Evolutionary conservation across 2,113 vertebrate genomes (phyloP).

Genomic region (Saguinus imperator): DNA sequence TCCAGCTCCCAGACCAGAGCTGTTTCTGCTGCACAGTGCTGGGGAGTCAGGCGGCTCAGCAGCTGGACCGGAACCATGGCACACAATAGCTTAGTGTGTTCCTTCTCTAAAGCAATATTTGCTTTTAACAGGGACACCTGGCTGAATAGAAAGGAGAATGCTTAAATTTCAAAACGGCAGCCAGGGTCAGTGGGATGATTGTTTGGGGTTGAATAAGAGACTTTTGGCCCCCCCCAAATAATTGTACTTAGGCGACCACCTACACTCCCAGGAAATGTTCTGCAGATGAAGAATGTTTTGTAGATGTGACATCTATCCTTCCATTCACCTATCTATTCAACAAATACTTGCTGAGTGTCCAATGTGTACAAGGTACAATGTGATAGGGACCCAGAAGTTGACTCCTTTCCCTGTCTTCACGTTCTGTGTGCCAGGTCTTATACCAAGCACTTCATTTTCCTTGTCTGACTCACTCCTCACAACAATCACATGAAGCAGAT

Average conservation of each 20-base stretch:
- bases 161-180: conserved; percentile 29
- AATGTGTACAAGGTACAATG: not conserved
- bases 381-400: not conserved
- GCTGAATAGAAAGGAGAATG: not conserved
- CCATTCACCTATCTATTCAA: not conserved
- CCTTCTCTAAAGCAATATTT: not conserved
- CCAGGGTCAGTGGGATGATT: not conserved
- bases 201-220: not conserved
- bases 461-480: not conserved
- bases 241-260: not conserved
- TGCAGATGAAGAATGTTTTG: not conserved
- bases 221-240: not conserved
- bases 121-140: not conserved
- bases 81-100: not conserved
- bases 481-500: not conserved
- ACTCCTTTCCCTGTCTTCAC: not conserved
- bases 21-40: not conserved
- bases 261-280: not conserved
- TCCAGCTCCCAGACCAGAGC: not conserved
- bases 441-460: not conserved
- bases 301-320: not conserved
- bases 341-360: not conserved
- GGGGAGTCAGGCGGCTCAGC: not conserved
- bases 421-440: not conserved
- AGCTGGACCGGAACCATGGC: not conserved